Base-by-base conservation (phyloP, 2,797 vertebrate species). In the Dipus sagitta region DNA sequence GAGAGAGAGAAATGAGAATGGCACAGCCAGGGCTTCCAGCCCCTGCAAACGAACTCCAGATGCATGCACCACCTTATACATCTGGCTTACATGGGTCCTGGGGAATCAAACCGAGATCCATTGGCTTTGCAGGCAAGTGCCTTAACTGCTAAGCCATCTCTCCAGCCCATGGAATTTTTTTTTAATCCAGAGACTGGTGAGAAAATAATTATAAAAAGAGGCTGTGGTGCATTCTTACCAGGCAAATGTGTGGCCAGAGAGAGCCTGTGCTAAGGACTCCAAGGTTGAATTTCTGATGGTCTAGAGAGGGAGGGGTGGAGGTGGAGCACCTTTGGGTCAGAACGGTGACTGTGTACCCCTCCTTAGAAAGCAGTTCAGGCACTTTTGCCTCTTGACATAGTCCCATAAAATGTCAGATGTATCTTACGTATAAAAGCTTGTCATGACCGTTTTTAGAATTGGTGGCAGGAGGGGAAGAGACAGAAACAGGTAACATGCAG, bases 161-260 rank as follows among this genome's bases (percentile, higher is more conserved):
- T 38, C 6, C 38, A 38, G 38, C 38, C 38, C 38, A 38, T 38
- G 38, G 38, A 38, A 47, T 47, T 47, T 47, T 47, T 77, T 83
- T 75, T 14, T 87, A 71, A 76, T 82, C 47, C 68, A 79, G 86
- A 86, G 92, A 78, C 58, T 74, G 67, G 84, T 95, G 93, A 95
- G 70, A 91, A 96, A 95, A 89, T 91, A 77, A 90, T 94, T 95
- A 10, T 52, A 92, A 88, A 89, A 79, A 79, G 82, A 84, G 42
- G n/a, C 52, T 70, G 11, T 68, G 62, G 62, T 68, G 18, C 64
- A 11, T 93, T 80, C 32, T 23, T 67, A 32, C 58, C 58, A 71
- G 32, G 18, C 17, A 54, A 34, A 65, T 74, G 32, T 0, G 0
- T 72, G 72, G 75, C 64, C 14, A 65, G 42, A 47, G 38, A 75